These are phyloP conservation scores for Aquatica leii DNA, from an alignment of 2,888 invertebrate species.

Conservation along the genomic window DNA sequence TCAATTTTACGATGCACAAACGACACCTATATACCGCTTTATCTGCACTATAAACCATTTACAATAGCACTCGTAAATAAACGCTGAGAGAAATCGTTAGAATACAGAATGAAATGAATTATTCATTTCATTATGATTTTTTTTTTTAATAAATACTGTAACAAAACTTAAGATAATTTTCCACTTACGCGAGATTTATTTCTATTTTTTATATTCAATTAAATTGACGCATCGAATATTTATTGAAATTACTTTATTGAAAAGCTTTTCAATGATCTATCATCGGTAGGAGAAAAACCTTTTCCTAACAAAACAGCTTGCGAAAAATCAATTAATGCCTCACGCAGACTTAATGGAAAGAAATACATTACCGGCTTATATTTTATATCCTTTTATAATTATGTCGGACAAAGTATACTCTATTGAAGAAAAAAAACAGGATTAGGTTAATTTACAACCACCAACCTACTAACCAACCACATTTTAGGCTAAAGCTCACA, in stretches of 20 bases:
- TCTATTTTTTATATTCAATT: conserved; percentile 28
- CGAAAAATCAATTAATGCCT: background rate
- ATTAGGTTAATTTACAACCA: too few species aligned
- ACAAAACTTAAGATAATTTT: too few species aligned
- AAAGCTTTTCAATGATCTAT: background rate
- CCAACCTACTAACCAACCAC: too few species aligned
- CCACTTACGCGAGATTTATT: too few species aligned
- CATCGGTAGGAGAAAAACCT: background rate
- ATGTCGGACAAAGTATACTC: too few species aligned
- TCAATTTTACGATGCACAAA: conserved; percentile 40
- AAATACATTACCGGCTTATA: too few species aligned
- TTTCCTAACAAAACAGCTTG: background rate
- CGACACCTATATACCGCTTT: conserved; percentile 35
- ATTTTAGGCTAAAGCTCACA: too few species aligned
- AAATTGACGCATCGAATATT: conserved; percentile 17
- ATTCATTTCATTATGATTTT: too few species aligned
- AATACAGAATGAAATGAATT: conserved; percentile 37
- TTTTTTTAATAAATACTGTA: too few species aligned
- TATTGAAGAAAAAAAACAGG: too few species aligned
- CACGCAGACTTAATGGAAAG: too few species aligned
- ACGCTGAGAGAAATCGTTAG: conserved; percentile 33
- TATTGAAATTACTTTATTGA: conserved; percentile 11
- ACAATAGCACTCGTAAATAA: conserved; percentile 25
- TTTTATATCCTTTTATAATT: too few species aligned
- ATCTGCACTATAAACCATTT: conserved; percentile 37